Evolutionary conservation across 2,113 vertebrate genomes (phyloP).

Genomic region (Australoheros scitulus): DNA sequence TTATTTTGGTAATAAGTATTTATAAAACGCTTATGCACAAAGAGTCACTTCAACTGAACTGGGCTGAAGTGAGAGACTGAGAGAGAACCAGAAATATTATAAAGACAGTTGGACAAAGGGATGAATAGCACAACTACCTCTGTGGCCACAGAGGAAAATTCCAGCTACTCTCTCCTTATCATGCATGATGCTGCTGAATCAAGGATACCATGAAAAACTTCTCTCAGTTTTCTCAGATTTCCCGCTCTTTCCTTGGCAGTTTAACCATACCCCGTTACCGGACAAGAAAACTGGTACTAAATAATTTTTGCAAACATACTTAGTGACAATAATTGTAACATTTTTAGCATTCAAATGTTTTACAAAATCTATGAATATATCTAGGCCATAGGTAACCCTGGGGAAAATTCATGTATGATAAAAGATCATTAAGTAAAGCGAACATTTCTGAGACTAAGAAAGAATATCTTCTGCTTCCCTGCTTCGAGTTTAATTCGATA

Average conservation of each 20-base stretch:
- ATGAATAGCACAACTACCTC: not conserved
- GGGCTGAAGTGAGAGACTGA: too few relatives aligned
- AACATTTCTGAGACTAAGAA: not conserved
- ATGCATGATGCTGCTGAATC: not conserved
- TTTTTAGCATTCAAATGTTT: not conserved
- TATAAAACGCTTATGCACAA: too few relatives aligned
- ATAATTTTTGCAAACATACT: not conserved
- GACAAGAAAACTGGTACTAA: not conserved
- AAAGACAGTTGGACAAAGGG: not conserved
- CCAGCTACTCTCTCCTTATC: not conserved
- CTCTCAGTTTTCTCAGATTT: not conserved
- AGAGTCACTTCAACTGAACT: too few relatives aligned
- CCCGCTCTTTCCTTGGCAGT: not conserved
- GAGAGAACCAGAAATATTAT: too few relatives aligned
- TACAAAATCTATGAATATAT: not conserved
- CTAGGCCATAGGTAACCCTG: not conserved
- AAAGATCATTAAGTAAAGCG: not conserved
- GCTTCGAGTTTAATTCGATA: not conserved
- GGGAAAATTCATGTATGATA: fast-evolving
- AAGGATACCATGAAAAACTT: not conserved
- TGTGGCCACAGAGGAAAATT: not conserved
- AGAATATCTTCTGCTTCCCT: not conserved
- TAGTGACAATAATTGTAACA: not conserved
- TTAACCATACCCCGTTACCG: not conserved
- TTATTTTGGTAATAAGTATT: too few relatives aligned